Conservation (phyloP, 2,888 invertebrate genomes). For the Electrophaes corylata region DNA sequence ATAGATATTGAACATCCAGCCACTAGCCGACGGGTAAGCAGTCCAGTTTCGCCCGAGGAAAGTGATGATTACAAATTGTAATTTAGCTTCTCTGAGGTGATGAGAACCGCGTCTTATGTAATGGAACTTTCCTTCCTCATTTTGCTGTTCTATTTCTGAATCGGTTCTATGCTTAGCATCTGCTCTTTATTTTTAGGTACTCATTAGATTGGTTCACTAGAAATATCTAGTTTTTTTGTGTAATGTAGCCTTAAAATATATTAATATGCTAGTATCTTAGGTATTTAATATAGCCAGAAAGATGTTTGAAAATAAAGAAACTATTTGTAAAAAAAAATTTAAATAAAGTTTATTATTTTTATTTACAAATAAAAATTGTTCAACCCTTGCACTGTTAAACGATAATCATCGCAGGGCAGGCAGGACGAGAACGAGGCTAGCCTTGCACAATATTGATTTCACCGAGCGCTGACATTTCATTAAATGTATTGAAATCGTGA, state of each 20-base stretch:
- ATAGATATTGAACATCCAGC: slow-evolving; percentile 74
- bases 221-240: too few species aligned
- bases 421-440: slow-evolving; percentile 53
- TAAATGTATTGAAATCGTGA: slow-evolving; percentile 83
- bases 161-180: not conserved
- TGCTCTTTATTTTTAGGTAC: not conserved
- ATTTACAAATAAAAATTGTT: slow-evolving; percentile 3
- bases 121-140: slow-evolving; percentile 19
- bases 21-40: slow-evolving; percentile 46
- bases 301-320: too few species aligned
- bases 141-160: slow-evolving; percentile 8
- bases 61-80: slow-evolving; percentile 34
- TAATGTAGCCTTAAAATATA: too few species aligned
- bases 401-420: slow-evolving; percentile 49
- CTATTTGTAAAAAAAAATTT: too few species aligned
- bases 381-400: slow-evolving; percentile 8
- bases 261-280: too few species aligned
- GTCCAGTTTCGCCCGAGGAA: slow-evolving; percentile 29
- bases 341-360: not conserved
- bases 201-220: too few species aligned
- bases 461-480: slow-evolving; percentile 81
- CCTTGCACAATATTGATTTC: slow-evolving; percentile 74
- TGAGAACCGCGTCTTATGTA: slow-evolving; percentile 18
- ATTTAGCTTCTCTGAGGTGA: slow-evolving; percentile 15
- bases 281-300: too few species aligned